These are phyloP conservation scores for Pristionchus japonicus DNA, from an alignment of 2,888 invertebrate genomes.

Conservation along the genomic window DNA sequence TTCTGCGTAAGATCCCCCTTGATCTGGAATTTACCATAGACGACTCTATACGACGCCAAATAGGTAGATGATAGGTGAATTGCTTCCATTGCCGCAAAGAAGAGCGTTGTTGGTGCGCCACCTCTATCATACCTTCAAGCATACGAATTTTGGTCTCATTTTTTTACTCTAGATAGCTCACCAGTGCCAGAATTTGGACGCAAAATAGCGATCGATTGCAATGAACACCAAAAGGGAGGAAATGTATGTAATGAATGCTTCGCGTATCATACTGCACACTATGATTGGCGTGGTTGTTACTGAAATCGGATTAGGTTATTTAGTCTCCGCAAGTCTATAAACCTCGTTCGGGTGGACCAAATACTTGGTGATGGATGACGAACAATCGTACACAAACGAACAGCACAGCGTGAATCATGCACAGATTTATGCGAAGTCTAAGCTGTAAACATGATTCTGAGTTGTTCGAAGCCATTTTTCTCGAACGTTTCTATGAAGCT, in stretches of 20 bases:
- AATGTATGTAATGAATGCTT: background rate
- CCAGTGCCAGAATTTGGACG: background rate
- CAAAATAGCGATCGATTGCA: background rate
- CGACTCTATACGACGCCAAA: background rate
- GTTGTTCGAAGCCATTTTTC: background rate
- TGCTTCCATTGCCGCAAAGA: background rate
- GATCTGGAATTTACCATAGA: background rate
- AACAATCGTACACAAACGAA: background rate
- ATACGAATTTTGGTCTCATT: background rate
- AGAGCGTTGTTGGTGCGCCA: background rate
- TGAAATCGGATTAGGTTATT: background rate
- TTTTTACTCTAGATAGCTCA: background rate
- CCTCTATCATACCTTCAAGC: background rate
- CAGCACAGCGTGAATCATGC: background rate
- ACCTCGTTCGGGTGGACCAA: background rate
- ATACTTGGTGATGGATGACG: background rate
- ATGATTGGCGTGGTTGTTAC: background rate
- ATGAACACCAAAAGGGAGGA: background rate
- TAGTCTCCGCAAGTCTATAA: background rate
- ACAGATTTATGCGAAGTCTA: background rate
- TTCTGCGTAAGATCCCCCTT: too few species aligned
- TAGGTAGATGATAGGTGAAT: background rate
- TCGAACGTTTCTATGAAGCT: background rate
- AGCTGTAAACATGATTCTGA: background rate
- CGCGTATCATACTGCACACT: background rate